Conservation (phyloP, 1,140 invertebrate species). For the Apis cerana region DNA sequence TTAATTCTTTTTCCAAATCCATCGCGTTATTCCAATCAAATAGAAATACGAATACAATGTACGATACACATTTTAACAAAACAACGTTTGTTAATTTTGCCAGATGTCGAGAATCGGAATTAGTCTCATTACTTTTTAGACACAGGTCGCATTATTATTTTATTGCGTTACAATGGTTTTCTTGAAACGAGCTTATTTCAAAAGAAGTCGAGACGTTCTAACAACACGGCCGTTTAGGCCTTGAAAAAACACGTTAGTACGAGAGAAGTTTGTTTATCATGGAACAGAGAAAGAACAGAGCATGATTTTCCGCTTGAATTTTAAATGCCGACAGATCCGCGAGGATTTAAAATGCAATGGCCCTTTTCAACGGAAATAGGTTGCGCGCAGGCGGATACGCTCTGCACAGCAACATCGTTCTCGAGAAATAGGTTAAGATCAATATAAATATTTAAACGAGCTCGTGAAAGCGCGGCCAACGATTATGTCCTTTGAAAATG, state of each 20-base stretch:
- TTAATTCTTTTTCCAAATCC: no score
- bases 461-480: conserved; percentile 15
- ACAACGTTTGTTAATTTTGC: no score
- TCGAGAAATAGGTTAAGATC: conserved; percentile 39
- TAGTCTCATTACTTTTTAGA: no score
- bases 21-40: no score
- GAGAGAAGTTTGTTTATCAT: background rate
- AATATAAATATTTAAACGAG: conserved; percentile 47
- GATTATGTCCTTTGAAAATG: conserved; percentile 28
- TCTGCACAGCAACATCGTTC: conserved; percentile 14
- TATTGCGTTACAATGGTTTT: no score
- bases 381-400: conserved; percentile 4
- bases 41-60: no score
- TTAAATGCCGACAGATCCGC: conserved; percentile 22
- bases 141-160: no score
- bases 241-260: background rate
- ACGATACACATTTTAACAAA: no score
- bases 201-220: background rate
- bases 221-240: background rate
- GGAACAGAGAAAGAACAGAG: background rate
- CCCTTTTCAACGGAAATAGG: conserved; percentile 33
- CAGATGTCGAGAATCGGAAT: no score
- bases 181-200: no score
- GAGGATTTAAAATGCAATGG: conserved; percentile 40
- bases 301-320: conserved; percentile 19